phyloP scores from a whole-genome alignment of 2,797 vertebrate genomes.

The Micrastur ruficollis region DNA sequence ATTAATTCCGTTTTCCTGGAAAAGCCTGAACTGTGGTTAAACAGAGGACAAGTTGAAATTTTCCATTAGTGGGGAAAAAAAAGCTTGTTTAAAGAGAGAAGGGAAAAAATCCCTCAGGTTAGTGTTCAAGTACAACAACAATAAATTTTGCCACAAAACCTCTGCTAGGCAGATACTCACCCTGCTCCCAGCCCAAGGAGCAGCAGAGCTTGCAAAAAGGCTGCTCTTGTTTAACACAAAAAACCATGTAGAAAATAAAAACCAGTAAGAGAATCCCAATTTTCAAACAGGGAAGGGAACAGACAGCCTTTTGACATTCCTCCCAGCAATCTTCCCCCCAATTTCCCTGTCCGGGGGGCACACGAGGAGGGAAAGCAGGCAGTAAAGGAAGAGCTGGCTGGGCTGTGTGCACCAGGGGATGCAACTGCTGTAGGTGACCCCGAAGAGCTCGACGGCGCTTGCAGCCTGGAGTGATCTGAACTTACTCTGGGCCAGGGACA shows the following conservation, averaged over 20 bases:
- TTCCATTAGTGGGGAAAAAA: not conserved
- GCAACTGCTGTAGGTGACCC: not conserved
- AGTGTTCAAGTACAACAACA: not conserved
- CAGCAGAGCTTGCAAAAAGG: not conserved
- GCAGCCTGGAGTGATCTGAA: not conserved
- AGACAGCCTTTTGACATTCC: not conserved
- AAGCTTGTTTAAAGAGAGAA: not conserved
- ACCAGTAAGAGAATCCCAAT: not conserved
- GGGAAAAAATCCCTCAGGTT: not conserved
- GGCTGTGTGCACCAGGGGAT: not conserved
- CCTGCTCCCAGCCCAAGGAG: not conserved
- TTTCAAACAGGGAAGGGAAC: not conserved
- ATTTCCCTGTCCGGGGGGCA: not conserved
- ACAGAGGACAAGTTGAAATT: not conserved
- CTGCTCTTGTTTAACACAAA: not conserved
- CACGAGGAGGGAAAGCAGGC: not conserved
- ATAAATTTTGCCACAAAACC: not conserved
- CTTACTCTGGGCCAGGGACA: not conserved
- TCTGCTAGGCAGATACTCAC: not conserved
- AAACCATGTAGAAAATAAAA: not conserved
- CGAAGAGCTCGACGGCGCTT: accelerated
- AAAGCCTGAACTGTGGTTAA: constrained; percentile 1
- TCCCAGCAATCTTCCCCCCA: not conserved
- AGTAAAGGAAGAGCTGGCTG: not conserved
- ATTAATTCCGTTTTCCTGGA: not conserved